Base-by-base conservation (phyloP, 2,797 vertebrate species). In the Lutjanus argentimaculatus region DNA sequence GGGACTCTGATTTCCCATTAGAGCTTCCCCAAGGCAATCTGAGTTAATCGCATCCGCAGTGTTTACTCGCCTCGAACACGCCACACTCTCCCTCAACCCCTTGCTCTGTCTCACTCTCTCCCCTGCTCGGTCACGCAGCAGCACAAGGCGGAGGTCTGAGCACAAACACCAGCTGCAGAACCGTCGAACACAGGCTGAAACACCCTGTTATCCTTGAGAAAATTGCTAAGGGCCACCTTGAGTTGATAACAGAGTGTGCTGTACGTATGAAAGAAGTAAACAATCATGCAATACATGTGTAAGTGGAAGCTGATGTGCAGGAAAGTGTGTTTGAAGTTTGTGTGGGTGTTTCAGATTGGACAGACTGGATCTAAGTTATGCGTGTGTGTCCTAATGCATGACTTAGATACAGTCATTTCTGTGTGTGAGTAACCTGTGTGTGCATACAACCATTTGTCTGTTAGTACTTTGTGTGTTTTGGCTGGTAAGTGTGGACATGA, bases 1-100 rank as follows among this genome's bases (percentile, higher is more conserved):
- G 83, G 56, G 65, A 85, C 83, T 85, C 67, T 65, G 66, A 91
- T 89, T 92, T 94, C 89, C 85, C 82, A 80, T 82, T 77, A 89
- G 69, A 85, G 76, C 77, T 58, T 83, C 77, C 86, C 72, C 7
- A 51, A 79, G 74, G 88, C 82, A 73, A 88, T 86, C 84, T 84
- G 63, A 83, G 72, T 88, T 89, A 91, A 94, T 91, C 76, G 67
- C 87, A 89, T 86, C 73, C 22, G 58, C 83, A 75, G 63, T 89
- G 84, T 92, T 93, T 88, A 82, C 78, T 76, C 79, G 62, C 67
- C 78, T 66, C 52, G 53, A 84, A 80, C 77, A 52, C 7, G 19
- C 57, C 65, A 43, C 48, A 12, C 59, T 73, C 69, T 72, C 45
- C 48, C 62, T 64, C 70, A 14, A 42, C 36, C 19, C 19, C 66